Percentiles rank a stretch among this genome's conserved stretches.
phyloP scores from a whole-genome alignment of 1,140 invertebrate genomes.

The Bursaphelenchus mucronatus region DNA sequence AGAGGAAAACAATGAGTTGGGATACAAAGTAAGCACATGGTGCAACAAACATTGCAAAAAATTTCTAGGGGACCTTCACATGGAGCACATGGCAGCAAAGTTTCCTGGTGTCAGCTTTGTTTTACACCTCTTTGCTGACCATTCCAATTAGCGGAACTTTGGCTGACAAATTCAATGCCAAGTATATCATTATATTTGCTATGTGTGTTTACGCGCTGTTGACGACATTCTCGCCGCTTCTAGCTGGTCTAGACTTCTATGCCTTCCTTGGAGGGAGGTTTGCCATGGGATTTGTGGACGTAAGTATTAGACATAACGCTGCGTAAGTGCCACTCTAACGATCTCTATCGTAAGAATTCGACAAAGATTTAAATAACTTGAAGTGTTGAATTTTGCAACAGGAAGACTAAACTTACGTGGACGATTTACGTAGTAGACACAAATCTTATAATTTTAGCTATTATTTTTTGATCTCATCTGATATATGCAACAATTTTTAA shows the following conservation, averaged over 20 bases:
- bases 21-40: too few species aligned
- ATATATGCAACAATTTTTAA: not conserved
- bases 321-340: too few species aligned
- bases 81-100: conserved; percentile 8
- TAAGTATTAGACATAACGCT: too few species aligned
- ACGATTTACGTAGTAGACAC: too few species aligned
- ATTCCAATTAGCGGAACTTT: conserved; percentile 6
- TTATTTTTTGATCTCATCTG: too few species aligned
- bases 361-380: too few species aligned
- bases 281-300: not conserved
- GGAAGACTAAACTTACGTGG: too few species aligned
- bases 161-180: conserved; percentile 17
- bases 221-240: not conserved
- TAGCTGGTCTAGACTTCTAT: conserved; percentile 4
- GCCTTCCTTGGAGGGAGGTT: conserved; percentile 1
- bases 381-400: too few species aligned
- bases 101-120: conserved; percentile 6
- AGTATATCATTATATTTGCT: not conserved
- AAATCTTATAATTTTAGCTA: too few species aligned
- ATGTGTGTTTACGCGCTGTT: not conserved
- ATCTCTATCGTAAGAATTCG: too few species aligned
- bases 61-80: not conserved
- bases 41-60: too few species aligned
- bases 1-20: too few species aligned
- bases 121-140: not conserved